Conservation (phyloP, 2,888 invertebrate species). For the Coelopa pilipes region DNA sequence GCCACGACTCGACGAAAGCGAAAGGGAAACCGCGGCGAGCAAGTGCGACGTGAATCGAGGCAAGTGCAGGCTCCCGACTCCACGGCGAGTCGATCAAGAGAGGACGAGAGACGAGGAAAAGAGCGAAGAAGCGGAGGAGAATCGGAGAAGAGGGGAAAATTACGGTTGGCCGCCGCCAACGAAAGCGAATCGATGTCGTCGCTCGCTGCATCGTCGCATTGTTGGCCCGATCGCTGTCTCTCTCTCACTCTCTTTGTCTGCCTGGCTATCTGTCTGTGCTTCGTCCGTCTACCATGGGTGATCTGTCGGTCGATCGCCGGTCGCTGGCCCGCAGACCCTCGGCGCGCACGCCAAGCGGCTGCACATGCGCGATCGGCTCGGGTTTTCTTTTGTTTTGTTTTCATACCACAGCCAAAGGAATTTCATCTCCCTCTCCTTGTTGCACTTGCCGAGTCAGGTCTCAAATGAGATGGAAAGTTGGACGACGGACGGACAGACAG, state of each 20-base stretch:
- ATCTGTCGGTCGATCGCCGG: background rate
- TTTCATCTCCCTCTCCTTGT: background rate
- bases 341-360: constrained; percentile 3
- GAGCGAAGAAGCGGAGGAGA: too few relatives aligned
- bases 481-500: background rate
- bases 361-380: constrained; percentile 15
- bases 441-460: background rate
- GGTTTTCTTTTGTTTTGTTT: constrained; percentile 5
- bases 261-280: background rate
- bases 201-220: constrained; percentile 11
- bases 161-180: constrained; percentile 15
- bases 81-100: too few relatives aligned
- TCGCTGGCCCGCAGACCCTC: constrained; percentile 10
- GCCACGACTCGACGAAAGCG: too few relatives aligned
- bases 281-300: background rate
- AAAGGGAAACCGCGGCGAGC: too few relatives aligned
- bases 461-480: constrained; percentile 37
- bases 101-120: too few relatives aligned
- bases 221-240: background rate
- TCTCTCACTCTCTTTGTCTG: too few relatives aligned
- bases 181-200: constrained; percentile 31
- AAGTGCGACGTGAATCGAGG: too few relatives aligned
- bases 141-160: too few relatives aligned
- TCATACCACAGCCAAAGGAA: constrained; percentile 11
- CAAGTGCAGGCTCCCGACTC: too few relatives aligned